Evolutionary conservation across 2,888 invertebrate genomes (phyloP).

Genomic region (Trachelus tabidus): DNA sequence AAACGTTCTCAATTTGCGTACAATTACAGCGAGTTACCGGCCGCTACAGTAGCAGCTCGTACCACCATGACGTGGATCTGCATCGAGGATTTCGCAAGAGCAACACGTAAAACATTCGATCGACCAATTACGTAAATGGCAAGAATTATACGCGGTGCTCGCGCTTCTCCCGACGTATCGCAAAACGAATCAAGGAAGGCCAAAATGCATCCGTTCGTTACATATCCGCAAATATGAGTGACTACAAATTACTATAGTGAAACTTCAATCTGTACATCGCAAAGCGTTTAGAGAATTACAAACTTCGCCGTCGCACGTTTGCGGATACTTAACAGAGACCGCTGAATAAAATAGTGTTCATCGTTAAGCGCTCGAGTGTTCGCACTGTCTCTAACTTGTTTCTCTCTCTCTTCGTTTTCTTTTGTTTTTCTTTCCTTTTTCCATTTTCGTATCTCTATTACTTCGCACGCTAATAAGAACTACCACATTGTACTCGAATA

Average conservation of each 20-base stretch:
- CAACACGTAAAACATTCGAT: not conserved
- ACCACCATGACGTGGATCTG: not conserved
- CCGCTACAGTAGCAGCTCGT: not conserved
- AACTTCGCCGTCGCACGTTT: slow-evolving; percentile 23
- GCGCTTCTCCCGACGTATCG: not conserved
- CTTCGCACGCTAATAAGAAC: not conserved
- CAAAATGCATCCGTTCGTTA: not conserved
- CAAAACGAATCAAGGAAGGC: not conserved
- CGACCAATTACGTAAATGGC: not conserved
- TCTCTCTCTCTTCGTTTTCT: not conserved
- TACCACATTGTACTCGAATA: not conserved
- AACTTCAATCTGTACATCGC: slow-evolving; percentile 33
- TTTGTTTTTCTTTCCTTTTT: not conserved
- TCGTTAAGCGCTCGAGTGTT: not conserved
- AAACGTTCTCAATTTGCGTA: not conserved
- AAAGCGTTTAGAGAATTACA: slow-evolving; percentile 25
- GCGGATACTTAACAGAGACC: slow-evolving; percentile 22
- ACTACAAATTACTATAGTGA: slow-evolving; percentile 22
- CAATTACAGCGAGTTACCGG: not conserved
- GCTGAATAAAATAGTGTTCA: not conserved
- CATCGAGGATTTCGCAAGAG: not conserved
- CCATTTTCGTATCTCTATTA: not conserved
- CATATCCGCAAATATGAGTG: slow-evolving; percentile 27
- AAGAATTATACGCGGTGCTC: not conserved
- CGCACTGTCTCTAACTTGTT: not conserved